Percentiles rank a stretch among this genome's conserved stretches.
These are phyloP conservation scores for Zaprionus nigranus DNA, from an alignment of 1,140 invertebrate genomes.

Conservation along the genomic window DNA sequence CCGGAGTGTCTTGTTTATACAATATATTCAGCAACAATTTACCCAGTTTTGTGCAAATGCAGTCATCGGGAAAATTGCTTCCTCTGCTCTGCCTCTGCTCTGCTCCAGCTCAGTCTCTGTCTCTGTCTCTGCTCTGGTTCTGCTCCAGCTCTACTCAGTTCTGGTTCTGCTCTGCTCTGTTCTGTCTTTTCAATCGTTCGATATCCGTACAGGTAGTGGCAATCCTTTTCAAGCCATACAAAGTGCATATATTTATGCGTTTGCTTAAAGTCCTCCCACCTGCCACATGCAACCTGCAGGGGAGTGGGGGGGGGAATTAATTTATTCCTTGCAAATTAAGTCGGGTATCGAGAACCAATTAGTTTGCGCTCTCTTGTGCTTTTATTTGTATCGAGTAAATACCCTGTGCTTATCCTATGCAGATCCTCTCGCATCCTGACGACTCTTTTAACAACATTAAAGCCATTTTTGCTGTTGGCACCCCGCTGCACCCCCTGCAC, in stretches of 20 bases:
- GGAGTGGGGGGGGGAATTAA: conserved; percentile 43
- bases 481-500: not conserved
- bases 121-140: conserved; percentile 4
- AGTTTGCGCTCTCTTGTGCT: conserved; percentile 28
- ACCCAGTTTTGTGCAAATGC: conserved; percentile 57
- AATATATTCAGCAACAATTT: conserved; percentile 31
- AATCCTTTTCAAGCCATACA: conserved; percentile 14
- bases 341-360: conserved; percentile 63
- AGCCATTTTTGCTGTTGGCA: not conserved
- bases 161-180: not conserved
- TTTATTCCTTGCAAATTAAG: conserved; percentile 53
- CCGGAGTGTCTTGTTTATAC: conserved; percentile 21
- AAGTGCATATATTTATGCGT: conserved; percentile 43
- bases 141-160: not conserved
- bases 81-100: conserved; percentile 31
- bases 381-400: conserved; percentile 1
- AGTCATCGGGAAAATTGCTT: conserved; percentile 70
- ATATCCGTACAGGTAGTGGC: conserved; percentile 26
- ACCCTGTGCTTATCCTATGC: not conserved
- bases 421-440: not conserved
- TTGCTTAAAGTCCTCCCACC: not conserved
- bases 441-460: conserved; percentile 10
- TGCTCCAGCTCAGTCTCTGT: not conserved
- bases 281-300: not conserved
- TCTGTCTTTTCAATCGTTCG: conserved; percentile 16